A percentile compares a stretch with the other conserved stretches of the same genome.
Conservation (phyloP, 2,888 invertebrate genomes). For the Stictocephala bisonia region DNA sequence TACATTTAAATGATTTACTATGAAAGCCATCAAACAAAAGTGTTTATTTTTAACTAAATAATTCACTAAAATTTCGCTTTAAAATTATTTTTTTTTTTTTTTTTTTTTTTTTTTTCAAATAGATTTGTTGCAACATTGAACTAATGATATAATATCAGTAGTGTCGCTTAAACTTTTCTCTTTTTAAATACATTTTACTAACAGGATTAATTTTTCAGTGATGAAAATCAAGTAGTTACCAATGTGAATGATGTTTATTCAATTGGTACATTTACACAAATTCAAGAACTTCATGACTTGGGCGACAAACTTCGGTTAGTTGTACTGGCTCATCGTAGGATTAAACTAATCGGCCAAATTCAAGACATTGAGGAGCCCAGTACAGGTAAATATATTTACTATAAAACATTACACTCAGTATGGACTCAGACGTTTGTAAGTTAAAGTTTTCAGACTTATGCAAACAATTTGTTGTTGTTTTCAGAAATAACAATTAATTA, state of each 20-base stretch:
- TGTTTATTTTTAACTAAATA: too few relatives aligned
- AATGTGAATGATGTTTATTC: constrained; percentile 87
- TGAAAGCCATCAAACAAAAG: too few relatives aligned
- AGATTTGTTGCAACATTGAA: too few relatives aligned
- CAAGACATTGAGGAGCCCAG: constrained; percentile 77
- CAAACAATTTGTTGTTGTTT: not conserved
- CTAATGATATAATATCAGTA: too few relatives aligned
- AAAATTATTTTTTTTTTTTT: not conserved
- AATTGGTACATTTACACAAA: constrained; percentile 97
- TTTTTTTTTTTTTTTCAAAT: too few relatives aligned
- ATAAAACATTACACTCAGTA: constrained; percentile 13
- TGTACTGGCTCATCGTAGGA: constrained; percentile 93
- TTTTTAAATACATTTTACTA: not conserved
- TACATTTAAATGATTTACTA: too few relatives aligned
- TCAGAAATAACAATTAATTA: not conserved
- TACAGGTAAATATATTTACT: constrained; percentile 61
- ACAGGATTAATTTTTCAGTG: constrained; percentile 64
- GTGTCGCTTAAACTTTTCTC: too few relatives aligned
- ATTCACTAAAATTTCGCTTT: too few relatives aligned
- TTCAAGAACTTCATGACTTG: constrained; percentile 96
- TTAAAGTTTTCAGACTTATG: too few relatives aligned
- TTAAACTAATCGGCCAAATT: constrained; percentile 83
- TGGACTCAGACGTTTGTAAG: constrained; percentile 17
- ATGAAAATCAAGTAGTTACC: constrained; percentile 86
- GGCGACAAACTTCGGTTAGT: constrained; percentile 91